Base-by-base conservation (phyloP, 2,888 invertebrate genomes). In the Rosalia funebris region DNA sequence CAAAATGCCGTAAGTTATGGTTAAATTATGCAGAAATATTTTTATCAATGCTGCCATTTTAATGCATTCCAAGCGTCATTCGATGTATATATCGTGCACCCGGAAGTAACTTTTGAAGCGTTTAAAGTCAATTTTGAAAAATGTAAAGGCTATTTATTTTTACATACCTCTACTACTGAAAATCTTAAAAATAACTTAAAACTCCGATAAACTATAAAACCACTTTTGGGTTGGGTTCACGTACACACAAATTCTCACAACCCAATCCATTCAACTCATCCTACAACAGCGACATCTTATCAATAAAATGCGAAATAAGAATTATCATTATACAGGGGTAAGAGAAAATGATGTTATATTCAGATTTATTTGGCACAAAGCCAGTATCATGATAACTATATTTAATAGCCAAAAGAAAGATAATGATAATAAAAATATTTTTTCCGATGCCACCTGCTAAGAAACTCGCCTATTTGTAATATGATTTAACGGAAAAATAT, bases 161-260 rank as follows among this genome's bases (percentile, higher is more conserved):
- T 58, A 68, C 65, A 48, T 52, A 68, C 67, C 67, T 63, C 55
- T 60, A 25, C 34, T 53, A 57, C 37, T 47, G 52, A 62, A 60
- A 52, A 46, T 50, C 46, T 12, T 58, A 54, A 60, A 63, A 63
- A 48, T 48, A 53, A 61, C 56, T 47, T 48, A 58, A 67, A 66
- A 63, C 44, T 50, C 55, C 19, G 17, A 61, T 56, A 67, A 67
- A 57, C 52, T 65, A 62, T 57, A 63, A 66, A 63, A 58, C 55
- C 59, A 60, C 65, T 71, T 74, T 72, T 72, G 74, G 74, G 74
- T 75, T 75, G 74, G 74, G 74, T 75, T 75, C 71, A 68, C 65
- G 65, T 71, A 71, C 67, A 71, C 68, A 69, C 52, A 62, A 66
- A 69, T 62, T 65, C 57, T 65, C 63, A 62, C 50, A 57, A 41